Evolutionary conservation across 2,888 invertebrate species (phyloP).

Genomic region (Eubasilissa splendida): DNA sequence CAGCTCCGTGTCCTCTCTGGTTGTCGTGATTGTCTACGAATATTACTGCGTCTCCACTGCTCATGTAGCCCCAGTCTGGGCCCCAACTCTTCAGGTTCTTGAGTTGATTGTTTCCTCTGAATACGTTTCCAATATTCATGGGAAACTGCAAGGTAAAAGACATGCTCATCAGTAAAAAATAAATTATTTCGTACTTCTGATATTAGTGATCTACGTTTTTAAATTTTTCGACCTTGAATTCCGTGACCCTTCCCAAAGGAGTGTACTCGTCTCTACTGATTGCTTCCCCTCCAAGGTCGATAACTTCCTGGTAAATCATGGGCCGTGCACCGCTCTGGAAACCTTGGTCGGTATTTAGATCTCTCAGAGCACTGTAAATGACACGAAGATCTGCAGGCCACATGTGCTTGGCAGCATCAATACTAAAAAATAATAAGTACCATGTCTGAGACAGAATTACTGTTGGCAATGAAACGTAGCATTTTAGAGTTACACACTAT

Average conservation of each 20-base stretch:
- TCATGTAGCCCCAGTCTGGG: conserved; percentile 77
- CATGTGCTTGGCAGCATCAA: conserved; percentile 87
- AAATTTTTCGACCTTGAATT: conserved; percentile 68
- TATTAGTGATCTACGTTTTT: too few species aligned
- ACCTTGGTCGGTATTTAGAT: conserved; percentile 77
- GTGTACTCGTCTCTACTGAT: conserved; percentile 72
- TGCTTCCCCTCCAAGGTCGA: conserved; percentile 77
- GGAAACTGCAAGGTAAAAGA: conserved; percentile 68
- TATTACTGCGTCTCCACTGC: conserved; percentile 76
- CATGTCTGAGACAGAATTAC: background rate
- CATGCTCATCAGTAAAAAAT: conserved; percentile 74
- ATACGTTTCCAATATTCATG: conserved; percentile 44
- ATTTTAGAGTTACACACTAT: too few species aligned
- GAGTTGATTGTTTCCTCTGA: conserved; percentile 73
- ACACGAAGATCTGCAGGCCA: conserved; percentile 80
- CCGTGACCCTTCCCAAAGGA: conserved; percentile 79
- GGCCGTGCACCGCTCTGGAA: conserved; percentile 78
- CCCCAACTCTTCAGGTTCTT: conserved; percentile 79
- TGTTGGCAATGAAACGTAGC: too few species aligned
- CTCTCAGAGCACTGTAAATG: conserved; percentile 76
- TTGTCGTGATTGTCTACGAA: conserved; percentile 95
- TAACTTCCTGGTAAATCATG: conserved; percentile 84
- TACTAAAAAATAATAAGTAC: conserved; percentile 65
- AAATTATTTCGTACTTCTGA: too few species aligned
- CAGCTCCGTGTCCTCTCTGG: conserved; percentile 83